These are phyloP conservation scores for Anorthoa munda DNA, from an alignment of 2,888 invertebrate genomes.

Conservation along the genomic window DNA sequence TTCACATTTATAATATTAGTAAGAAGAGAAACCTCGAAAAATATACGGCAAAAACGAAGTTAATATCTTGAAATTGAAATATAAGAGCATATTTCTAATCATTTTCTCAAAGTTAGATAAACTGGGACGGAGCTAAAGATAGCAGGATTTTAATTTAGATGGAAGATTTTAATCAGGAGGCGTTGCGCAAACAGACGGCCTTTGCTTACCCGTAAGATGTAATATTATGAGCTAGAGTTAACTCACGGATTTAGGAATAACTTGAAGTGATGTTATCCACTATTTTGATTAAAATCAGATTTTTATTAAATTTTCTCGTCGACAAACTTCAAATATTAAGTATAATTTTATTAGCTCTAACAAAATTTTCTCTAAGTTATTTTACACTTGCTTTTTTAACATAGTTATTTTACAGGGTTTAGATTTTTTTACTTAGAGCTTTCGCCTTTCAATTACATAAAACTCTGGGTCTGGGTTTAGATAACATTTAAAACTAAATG, in stretches of 20 bases:
- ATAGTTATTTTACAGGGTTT: background rate
- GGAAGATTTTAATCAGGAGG: slow-evolving; percentile 58
- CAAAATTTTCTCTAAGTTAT: background rate
- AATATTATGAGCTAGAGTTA: slow-evolving; percentile 48
- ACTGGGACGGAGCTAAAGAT: slow-evolving; percentile 37
- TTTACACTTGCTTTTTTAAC: background rate
- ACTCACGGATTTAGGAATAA: slow-evolving; percentile 38
- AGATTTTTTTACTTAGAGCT: background rate
- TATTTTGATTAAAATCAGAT: slow-evolving; percentile 39
- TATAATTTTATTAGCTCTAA: slow-evolving; percentile 1
- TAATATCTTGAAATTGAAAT: slow-evolving; percentile 16
- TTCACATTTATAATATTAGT: too few species aligned
- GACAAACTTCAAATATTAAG: slow-evolving; percentile 25
- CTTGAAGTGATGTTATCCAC: slow-evolving; percentile 46
- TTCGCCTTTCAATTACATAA: background rate
- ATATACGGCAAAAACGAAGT: background rate
- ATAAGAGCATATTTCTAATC: slow-evolving; percentile 33
- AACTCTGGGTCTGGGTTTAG: background rate
- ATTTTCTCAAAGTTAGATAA: slow-evolving; percentile 41
- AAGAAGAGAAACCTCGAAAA: background rate
- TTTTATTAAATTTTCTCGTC: slow-evolving; percentile 26
- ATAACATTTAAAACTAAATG: background rate
- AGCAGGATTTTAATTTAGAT: slow-evolving; percentile 51
- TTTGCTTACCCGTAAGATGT: slow-evolving; percentile 34
- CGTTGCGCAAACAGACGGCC: slow-evolving; percentile 36